phyloP scores from a whole-genome alignment of 92 coral and sea anemone species.

The Paragorgia papillata region DNA sequence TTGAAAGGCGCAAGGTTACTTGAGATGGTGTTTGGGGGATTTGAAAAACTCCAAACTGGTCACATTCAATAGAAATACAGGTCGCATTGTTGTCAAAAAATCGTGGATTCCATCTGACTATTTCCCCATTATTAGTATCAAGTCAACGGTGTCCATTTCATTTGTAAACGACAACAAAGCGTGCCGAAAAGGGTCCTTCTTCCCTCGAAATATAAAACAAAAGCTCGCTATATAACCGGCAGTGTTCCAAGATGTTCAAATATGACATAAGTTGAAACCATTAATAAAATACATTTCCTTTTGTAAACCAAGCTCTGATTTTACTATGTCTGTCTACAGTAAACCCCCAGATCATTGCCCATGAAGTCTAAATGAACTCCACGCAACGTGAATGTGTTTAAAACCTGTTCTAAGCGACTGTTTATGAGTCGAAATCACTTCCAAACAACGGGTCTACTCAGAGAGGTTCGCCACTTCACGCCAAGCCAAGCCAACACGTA shows the following conservation, averaged over 20 bases:
- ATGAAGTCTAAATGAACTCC: no score
- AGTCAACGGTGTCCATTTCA: neutral
- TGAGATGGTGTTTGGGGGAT: no score
- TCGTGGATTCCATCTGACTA: neutral
- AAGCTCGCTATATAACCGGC: neutral
- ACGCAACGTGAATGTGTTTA: no score
- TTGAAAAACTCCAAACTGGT: neutral
- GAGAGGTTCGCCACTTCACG: slow-evolving; percentile 8
- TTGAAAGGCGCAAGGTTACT: no score
- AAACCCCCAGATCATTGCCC: no score
- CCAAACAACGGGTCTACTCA: neutral
- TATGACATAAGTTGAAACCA: no score
- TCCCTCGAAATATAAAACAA: neutral
- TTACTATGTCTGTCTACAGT: no score
- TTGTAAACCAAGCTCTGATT: neutral
- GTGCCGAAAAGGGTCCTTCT: neutral
- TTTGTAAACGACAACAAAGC: neutral
- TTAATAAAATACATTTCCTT: slow-evolving; percentile 11
- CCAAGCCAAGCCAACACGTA: neutral
- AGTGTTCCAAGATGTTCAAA: neutral
- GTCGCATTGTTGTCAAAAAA: neutral
- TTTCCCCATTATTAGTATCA: no score
- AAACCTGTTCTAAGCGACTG: neutral
- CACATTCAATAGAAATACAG: slow-evolving; percentile 1
- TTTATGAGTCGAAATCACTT: neutral